These are phyloP conservation scores for Monodelphis domestica DNA, from an alignment of 2,797 vertebrate genomes.

Conservation along the genomic window DNA sequence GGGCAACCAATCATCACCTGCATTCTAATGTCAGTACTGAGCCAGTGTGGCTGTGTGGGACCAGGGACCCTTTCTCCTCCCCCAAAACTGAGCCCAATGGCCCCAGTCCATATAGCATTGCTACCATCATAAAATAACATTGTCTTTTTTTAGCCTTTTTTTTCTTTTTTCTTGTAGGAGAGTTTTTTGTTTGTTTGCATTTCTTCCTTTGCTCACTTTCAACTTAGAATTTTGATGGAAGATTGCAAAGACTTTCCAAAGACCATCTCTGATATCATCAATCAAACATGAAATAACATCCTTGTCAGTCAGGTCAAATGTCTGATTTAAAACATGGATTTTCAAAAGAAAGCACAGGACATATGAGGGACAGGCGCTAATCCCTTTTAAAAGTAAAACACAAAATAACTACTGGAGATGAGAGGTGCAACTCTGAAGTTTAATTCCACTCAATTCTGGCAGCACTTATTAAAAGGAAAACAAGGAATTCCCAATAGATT, in stretches of 20 bases:
- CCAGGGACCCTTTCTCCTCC: background rate
- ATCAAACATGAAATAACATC: background rate
- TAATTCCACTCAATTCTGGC: conserved; percentile 16
- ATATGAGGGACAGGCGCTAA: background rate
- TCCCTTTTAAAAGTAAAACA: background rate
- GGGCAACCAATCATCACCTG: conserved; percentile 4
- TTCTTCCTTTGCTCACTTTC: conserved; percentile 29
- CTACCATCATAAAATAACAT: conserved; percentile 2
- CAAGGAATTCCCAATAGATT: background rate
- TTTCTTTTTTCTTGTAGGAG: background rate
- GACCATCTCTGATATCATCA: conserved; percentile 30
- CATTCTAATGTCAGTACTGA: accelerated
- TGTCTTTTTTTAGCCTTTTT: background rate
- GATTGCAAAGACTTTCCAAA: conserved; percentile 24
- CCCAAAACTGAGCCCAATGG: conserved; percentile 5
- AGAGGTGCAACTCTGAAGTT: conserved; percentile 1
- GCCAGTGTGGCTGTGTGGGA: background rate
- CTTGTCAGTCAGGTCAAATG: background rate
- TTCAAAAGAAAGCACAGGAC: background rate
- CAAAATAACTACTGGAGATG: conserved; percentile 10
- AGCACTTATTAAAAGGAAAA: conserved; percentile 20
- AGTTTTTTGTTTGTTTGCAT: background rate
- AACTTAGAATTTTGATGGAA: conserved; percentile 19
- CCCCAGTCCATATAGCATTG: conserved; percentile 17
- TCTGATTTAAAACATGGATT: background rate